A percentile compares a stretch with the other conserved stretches of the same genome.
Evolutionary conservation across 2,113 vertebrate genomes (phyloP).

Genomic region (Varanus komodoensis): DNA sequence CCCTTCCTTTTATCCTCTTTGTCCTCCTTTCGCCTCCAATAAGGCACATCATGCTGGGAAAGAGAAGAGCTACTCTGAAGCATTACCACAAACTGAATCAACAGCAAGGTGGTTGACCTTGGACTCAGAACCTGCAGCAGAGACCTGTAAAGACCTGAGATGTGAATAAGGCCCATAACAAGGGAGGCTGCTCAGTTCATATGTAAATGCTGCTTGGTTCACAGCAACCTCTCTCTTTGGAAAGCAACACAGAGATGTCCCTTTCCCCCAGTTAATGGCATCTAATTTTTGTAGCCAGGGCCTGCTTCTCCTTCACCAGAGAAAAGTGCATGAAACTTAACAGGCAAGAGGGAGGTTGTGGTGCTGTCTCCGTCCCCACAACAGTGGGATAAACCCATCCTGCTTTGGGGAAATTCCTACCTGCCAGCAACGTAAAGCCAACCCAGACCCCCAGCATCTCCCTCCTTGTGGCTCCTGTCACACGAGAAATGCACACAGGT

Average conservation of each 20-base stretch:
- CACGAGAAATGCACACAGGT: not conserved
- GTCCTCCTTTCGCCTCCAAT: not conserved
- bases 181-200: not conserved
- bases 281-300: not conserved
- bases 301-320: not conserved
- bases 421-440: constrained; percentile 5
- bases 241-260: too few species aligned
- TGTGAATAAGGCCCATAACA: not conserved
- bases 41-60: too few species aligned
- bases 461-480: not conserved
- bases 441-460: not conserved
- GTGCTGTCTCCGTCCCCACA: too few species aligned
- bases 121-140: not conserved
- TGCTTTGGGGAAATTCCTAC: not conserved
- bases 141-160: not conserved
- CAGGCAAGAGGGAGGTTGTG: not conserved
- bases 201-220: not conserved
- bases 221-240: too few species aligned
- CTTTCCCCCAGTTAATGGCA: not conserved
- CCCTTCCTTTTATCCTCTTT: too few species aligned
- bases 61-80: too few species aligned
- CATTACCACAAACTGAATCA: too few species aligned
- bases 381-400: not conserved
- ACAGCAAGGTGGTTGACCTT: too few species aligned
- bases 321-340: too few species aligned